These are phyloP conservation scores for Axinella damicornis DNA, from an alignment of 37 sponge, comb jelly and placozoan genomes.

Conservation along the genomic window DNA sequence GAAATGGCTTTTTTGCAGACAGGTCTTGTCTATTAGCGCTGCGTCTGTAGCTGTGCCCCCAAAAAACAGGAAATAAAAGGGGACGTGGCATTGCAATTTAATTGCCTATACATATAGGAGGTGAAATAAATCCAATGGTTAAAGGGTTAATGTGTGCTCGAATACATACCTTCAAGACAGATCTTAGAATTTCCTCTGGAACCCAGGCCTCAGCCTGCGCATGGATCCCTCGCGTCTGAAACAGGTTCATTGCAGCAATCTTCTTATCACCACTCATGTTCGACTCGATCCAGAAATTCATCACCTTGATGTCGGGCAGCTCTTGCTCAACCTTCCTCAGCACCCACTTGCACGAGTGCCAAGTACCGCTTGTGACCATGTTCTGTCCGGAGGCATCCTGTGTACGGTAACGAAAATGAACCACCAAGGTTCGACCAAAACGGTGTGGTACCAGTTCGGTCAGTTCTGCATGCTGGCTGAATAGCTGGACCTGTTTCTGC, in stretches of 20 bases:
- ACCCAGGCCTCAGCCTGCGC: constrained; percentile 85
- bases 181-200: constrained; percentile 69
- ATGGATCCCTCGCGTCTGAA: constrained; percentile 48
- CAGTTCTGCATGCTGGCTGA: constrained; percentile 76
- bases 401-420: constrained; percentile 61
- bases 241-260: constrained; percentile 20
- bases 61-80: too few species aligned
- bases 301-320: constrained; percentile 40
- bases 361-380: constrained; percentile 81
- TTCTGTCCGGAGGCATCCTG: constrained; percentile 83
- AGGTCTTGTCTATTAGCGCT: too few species aligned
- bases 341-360: constrained; percentile 76
- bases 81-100: too few species aligned
- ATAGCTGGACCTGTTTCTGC: constrained; percentile 43
- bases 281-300: constrained; percentile 59
- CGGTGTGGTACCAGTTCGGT: constrained; percentile 6
- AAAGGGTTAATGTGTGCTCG: too few species aligned
- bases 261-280: constrained; percentile 73
- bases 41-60: too few species aligned
- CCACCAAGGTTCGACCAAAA: constrained; percentile 47
- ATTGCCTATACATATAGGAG: too few species aligned
- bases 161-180: constrained; percentile 77
- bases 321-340: constrained; percentile 42
- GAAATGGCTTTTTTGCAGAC: too few species aligned
- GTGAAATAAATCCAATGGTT: too few species aligned